Evolutionary conservation across 2,797 vertebrate species (phyloP).

Genomic region (Potorous gilbertii): DNA sequence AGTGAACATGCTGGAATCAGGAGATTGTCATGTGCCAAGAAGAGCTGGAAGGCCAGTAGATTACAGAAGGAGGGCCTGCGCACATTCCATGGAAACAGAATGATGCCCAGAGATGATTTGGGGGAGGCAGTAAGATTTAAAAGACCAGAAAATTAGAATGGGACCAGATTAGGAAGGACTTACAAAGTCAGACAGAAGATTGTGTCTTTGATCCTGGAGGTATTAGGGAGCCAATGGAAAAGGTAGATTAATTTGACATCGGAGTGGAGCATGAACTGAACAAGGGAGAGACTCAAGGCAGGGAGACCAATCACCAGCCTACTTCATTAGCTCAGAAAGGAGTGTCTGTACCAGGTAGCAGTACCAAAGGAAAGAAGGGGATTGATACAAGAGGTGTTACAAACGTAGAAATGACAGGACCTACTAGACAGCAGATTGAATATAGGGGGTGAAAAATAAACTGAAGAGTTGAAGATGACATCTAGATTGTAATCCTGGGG

Average conservation of each 20-base stretch:
- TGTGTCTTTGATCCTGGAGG: not conserved
- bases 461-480: not conserved
- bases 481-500: not conserved
- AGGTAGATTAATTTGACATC: not conserved
- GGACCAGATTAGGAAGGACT: not conserved
- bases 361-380: not conserved
- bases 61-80: not conserved
- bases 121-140: not conserved
- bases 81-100: not conserved
- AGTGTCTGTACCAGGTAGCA: not conserved
- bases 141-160: not conserved
- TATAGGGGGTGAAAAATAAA: not conserved
- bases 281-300: not conserved
- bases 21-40: not conserved
- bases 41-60: not conserved
- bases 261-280: not conserved
- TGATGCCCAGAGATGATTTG: not conserved
- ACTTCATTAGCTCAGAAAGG: not conserved
- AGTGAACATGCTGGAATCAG: not conserved
- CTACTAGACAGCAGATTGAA: not conserved
- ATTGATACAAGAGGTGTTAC: not conserved
- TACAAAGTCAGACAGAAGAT: not conserved
- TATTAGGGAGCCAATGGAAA: not conserved
- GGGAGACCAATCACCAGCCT: not conserved
- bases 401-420: not conserved